Base-by-base conservation (phyloP, 2,113 vertebrate species). In the Tragelaphus strepsiceros region DNA sequence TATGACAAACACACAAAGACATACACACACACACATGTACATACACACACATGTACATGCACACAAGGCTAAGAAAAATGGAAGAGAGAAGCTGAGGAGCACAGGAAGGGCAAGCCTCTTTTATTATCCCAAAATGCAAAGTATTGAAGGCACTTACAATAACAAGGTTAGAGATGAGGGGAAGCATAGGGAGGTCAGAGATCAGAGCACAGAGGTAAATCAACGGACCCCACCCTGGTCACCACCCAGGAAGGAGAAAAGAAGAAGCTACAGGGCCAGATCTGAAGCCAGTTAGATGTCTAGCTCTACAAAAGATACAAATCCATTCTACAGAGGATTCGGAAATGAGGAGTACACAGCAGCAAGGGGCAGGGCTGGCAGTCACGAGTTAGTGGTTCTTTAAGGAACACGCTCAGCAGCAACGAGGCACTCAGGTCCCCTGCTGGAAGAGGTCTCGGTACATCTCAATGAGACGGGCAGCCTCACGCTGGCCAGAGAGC, bases 91-190 rank as follows among this genome's bases (percentile, higher is more conserved):
- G 93, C 21, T 30, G 77, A 97, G 87, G 78, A 87, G 90, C 26
- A 19, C 5, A 71, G 87, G 5, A 56, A 95, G 87, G 58, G 1
- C 88, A 81, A 97, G 61, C n/a, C 97, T 94, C 90, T 93, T 96
- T 97, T 99, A 98, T 98, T 99, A 99, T 99, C 98, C 99, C 99
- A 99, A 99, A 98, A 97, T 99, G 99, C 99, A 99, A 99, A 99
- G 98, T 99, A 99, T 98, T 99, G 99, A 99, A 99, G 99, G 99
- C 99, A 99, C 99, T 99, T 99, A 99, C 99, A 99, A 99, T 98
- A 98, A 98, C 99, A 98, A 99, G 98, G 80, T 5, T 6, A 32
- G 77, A 77, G 77, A n/a, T 94, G 85, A 83, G 26, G 56, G 90
- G 87, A 97, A 98, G 97, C 98, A 98, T 91, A 84, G 90, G 90